A percentile compares a stretch with the other conserved stretches of the same genome.
These are phyloP conservation scores for Crambe crambe DNA, from an alignment of 37 sponge, comb jelly and placozoan species.

Conservation along the genomic window DNA sequence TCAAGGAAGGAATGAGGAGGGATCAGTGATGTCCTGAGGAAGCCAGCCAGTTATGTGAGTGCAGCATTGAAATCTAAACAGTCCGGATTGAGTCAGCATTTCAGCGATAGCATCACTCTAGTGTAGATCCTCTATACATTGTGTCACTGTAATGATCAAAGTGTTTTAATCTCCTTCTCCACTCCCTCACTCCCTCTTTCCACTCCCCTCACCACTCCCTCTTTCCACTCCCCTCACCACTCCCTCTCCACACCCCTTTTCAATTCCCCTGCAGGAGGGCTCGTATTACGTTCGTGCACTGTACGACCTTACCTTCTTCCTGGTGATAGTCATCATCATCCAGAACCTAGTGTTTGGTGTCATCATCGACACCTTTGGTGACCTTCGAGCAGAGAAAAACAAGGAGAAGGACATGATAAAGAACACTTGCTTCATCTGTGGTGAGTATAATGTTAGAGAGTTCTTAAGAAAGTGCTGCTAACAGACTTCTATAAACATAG, in stretches of 20 bases:
- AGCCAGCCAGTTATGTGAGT: conserved; percentile 73
- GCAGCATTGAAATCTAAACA: not conserved
- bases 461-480: too few relatives aligned
- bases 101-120: too few relatives aligned
- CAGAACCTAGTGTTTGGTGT: conserved; percentile 99
- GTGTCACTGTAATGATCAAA: not conserved
- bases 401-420: conserved; percentile 84
- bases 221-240: too few relatives aligned
- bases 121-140: too few relatives aligned
- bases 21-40: conserved; percentile 93
- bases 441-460: conserved; percentile 46
- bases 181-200: not conserved
- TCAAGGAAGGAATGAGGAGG: conserved; percentile 94
- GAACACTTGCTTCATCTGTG: conserved; percentile 98
- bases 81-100: too few relatives aligned
- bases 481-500: too few relatives aligned
- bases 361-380: conserved; percentile 99
- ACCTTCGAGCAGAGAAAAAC: conserved; percentile 88
- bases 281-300: conserved; percentile 69
- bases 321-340: conserved; percentile 96
- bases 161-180: not conserved
- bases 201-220: not conserved
- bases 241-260: too few relatives aligned
- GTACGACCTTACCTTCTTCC: conserved; percentile 89
- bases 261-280: too few relatives aligned